Evolutionary conservation across 2,888 invertebrate genomes (phyloP).

Genomic region (Terebella lapidaria): DNA sequence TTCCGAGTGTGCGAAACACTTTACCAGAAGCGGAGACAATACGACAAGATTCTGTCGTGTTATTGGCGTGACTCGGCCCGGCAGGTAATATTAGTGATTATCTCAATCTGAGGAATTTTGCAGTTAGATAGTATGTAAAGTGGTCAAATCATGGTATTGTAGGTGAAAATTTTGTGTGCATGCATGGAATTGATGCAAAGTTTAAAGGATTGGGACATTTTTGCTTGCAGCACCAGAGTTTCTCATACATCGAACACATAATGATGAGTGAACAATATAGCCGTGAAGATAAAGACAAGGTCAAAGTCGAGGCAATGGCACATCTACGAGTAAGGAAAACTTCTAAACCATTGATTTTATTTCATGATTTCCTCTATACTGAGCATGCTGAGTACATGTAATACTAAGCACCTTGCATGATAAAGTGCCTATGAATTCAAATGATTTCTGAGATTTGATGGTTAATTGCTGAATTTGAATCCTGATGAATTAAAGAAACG

Average conservation of each 20-base stretch:
- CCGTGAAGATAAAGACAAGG: conserved; percentile 40
- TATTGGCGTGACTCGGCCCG: conserved; percentile 65
- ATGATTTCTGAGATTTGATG: too few relatives aligned
- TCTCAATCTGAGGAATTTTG: too few relatives aligned
- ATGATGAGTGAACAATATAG: background rate
- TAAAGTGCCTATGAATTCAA: too few relatives aligned
- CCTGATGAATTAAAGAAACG: too few relatives aligned
- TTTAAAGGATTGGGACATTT: too few relatives aligned
- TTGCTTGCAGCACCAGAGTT: background rate
- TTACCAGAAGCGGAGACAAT: conserved; percentile 62
- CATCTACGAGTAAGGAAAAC: conserved; percentile 40
- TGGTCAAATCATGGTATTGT: too few relatives aligned
- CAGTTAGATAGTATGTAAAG: too few relatives aligned
- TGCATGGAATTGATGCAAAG: too few relatives aligned
- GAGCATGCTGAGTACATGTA: too few relatives aligned
- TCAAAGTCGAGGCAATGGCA: conserved; percentile 44
- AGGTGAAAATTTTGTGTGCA: too few relatives aligned
- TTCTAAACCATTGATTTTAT: background rate
- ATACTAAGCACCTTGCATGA: too few relatives aligned
- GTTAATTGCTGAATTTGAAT: too few relatives aligned
- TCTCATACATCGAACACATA: conserved; percentile 43
- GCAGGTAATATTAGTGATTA: conserved; percentile 44
- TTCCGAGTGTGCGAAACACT: conserved; percentile 69
- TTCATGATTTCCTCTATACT: conserved; percentile 1
- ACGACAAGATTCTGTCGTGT: conserved; percentile 64